A percentile compares a stretch with the other conserved stretches of the same genome.
Conservation (phyloP, 2,113 vertebrate genomes). For the Callorhinus ursinus region DNA sequence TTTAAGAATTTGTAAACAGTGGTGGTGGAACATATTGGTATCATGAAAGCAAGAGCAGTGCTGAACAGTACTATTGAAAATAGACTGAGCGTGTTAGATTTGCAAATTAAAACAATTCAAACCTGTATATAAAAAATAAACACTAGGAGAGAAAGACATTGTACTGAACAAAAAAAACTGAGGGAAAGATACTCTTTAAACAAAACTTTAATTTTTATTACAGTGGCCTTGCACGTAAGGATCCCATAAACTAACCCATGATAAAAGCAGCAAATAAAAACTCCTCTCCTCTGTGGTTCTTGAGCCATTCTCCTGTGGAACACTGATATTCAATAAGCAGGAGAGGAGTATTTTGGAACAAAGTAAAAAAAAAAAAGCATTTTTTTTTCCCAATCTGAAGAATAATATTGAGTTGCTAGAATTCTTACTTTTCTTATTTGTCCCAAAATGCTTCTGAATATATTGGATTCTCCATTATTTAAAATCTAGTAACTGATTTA, state of each 20-base stretch:
- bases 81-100: not conserved
- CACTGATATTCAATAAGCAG: conserved; percentile 1
- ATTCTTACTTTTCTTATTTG: conserved; percentile 42
- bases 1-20: conserved; percentile 60
- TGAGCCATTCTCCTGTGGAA: not conserved
- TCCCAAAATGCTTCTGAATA: conserved; percentile 18
- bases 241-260: not conserved
- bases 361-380: conserved; percentile 6
- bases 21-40: not conserved
- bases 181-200: not conserved
- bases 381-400: not conserved
- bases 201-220: conserved; percentile 26
- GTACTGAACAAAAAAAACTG: not conserved
- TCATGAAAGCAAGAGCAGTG: conserved; percentile 39
- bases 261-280: not conserved
- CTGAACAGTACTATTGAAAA: not conserved
- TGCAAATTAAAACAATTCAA: conserved; percentile 35
- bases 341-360: not conserved
- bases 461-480: conserved; percentile 9
- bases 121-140: conserved; percentile 21
- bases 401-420: conserved; percentile 14
- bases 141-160: not conserved
- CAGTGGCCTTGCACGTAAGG: not conserved
- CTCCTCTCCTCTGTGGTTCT: not conserved
- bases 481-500: conserved; percentile 40